Base-by-base conservation (phyloP, 1,140 invertebrate species). In the Drosophila ogumai region DNA sequence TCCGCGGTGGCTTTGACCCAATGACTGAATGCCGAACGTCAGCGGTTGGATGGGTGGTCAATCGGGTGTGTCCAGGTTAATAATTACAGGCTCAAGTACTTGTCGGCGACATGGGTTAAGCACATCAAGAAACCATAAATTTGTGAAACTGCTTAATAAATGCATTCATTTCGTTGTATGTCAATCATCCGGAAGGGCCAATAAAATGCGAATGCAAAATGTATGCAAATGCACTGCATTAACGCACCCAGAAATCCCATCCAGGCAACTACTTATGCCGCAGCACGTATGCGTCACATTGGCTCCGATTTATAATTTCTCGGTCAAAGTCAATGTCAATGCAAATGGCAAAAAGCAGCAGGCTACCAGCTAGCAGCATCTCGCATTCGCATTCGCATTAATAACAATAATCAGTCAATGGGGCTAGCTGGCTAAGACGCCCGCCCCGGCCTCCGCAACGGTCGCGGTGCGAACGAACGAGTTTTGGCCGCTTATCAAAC, bases 291-390 rank as follows among this genome's bases (percentile, higher is more conserved):
- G 73, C 80, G 77, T 82, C 85, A 71, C 77, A 69, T 90, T 88
- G 85, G 64, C 80, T 88, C 73, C 75, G 66, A 88, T 87, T 81
- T 84, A 73, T 73, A 71, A 82, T 91, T 91, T 91, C 69, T 91
- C 88, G 88, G 88, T 91, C 88, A 91, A 91, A 91, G 88, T 91
- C 88, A 91, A 91, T 91, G 88, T 85, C 88, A 91, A 91, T 91
- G 84, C 69, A 82, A 90, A 91, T 88, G 80, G 57, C 60, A 46
- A 71, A 65, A 82, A 88, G 75, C 68, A 72, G 68, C 68, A 58
- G 58, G 58, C 64, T 41, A 15, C 41, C 31, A 61, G 36, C 28
- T 74, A 58, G 76, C 60, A 43, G 65, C 60, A 47, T 66, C 52
- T 22, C 77, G 65, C 64, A 76, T 79, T 79, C 81, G 75, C 28